These are phyloP conservation scores for Saimiri boliviensis DNA, from an alignment of 2,113 vertebrate genomes.

Conservation along the genomic window DNA sequence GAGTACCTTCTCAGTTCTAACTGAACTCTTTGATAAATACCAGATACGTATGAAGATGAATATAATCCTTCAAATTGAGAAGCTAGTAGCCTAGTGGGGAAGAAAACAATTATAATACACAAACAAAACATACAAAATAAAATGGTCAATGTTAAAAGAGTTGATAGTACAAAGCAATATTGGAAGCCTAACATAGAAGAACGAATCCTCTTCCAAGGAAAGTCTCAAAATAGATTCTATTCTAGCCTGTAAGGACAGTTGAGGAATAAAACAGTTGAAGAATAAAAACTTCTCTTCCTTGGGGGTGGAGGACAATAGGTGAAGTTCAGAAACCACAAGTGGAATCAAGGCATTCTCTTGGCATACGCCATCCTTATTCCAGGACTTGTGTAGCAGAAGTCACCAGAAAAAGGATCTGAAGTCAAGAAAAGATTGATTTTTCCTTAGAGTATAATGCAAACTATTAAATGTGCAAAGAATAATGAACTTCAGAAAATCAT, in stretches of 20 bases:
- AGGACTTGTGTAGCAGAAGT: not conserved
- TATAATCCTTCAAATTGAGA: not conserved
- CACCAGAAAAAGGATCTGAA: not conserved
- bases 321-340: not conserved
- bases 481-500: slow-evolving; percentile 32
- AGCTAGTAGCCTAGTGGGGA: not conserved
- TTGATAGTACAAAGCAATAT: slow-evolving; percentile 34
- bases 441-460: not conserved
- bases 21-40: not conserved
- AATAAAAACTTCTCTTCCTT: not conserved
- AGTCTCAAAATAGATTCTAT: not conserved
- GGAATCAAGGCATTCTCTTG: not conserved
- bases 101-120: slow-evolving; percentile 35
- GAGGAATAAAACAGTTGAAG: slow-evolving; percentile 1
- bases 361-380: not conserved
- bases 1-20: not conserved
- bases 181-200: not conserved
- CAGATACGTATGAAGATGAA: not conserved
- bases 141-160: slow-evolving; percentile 10
- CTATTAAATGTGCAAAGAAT: not conserved
- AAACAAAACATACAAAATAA: slow-evolving; percentile 32
- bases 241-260: slow-evolving; percentile 13
- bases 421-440: slow-evolving; percentile 21
- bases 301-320: not conserved
- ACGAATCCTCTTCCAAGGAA: not conserved